A percentile compares a stretch with the other conserved stretches of the same genome.
Evolutionary conservation across 2,797 vertebrate genomes (phyloP).

Genomic region (Acipenser oxyrinchus): DNA sequence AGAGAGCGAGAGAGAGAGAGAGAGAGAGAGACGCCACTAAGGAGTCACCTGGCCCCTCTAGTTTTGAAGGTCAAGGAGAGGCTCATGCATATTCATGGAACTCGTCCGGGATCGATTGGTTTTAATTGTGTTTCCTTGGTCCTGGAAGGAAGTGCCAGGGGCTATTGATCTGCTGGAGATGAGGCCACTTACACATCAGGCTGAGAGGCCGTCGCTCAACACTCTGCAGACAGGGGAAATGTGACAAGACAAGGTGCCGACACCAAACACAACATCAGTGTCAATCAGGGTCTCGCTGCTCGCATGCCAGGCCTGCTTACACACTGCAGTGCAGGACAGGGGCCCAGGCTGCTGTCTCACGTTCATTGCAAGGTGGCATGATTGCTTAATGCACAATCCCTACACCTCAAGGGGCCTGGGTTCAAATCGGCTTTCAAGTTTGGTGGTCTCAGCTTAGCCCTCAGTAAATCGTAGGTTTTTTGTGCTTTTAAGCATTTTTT

Average conservation of each 20-base stretch:
- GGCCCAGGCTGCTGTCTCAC: neutral
- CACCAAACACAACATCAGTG: conserved; percentile 63
- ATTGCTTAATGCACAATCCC: neutral
- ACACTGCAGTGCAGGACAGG: neutral
- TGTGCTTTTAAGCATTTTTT: no score
- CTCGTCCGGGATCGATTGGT: conserved; percentile 85
- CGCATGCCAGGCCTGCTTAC: conserved; percentile 20
- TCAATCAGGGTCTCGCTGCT: conserved; percentile 33
- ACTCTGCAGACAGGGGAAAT: conserved; percentile 64
- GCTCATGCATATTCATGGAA: conserved; percentile 98
- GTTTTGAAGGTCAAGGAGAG: conserved; percentile 97
- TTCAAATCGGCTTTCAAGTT: neutral
- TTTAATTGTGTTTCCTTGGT: conserved; percentile 99
- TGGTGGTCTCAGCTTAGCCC: no score
- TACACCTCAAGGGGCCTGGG: neutral
- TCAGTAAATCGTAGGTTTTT: no score
- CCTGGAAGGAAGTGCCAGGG: conserved; percentile 93
- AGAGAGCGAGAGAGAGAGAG: neutral
- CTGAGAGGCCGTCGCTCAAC: conserved; percentile 33
- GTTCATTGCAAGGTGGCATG: conserved; percentile 2
- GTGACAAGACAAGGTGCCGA: conserved; percentile 70
- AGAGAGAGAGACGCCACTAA: conserved; percentile 40
- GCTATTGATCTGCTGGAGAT: conserved; percentile 87
- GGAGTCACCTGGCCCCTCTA: conserved; percentile 75
- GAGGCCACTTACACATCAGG: conserved; percentile 61